Conservation (phyloP, 2,113 vertebrate species). For the Pogona vitticeps region DNA sequence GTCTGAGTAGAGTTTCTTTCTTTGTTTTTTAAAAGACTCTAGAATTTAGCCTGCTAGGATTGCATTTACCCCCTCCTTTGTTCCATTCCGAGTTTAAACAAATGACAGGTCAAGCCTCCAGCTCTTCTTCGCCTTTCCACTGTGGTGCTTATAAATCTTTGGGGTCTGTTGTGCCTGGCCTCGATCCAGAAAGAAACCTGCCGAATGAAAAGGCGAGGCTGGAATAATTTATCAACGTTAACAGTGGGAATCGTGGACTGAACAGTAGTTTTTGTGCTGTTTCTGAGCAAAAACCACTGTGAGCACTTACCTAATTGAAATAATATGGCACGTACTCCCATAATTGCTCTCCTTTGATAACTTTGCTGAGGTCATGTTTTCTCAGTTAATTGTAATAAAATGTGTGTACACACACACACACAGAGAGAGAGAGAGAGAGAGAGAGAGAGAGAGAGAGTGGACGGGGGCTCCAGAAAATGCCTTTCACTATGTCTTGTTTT, state of each 20-base stretch:
- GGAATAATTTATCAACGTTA: slow-evolving; percentile 83
- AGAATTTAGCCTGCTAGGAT: neutral
- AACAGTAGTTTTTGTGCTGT: slow-evolving; percentile 79
- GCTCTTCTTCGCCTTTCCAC: slow-evolving; percentile 69
- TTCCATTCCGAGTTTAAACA: slow-evolving; percentile 45
- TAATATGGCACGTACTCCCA: slow-evolving; percentile 76
- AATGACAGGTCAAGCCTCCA: slow-evolving; percentile 50
- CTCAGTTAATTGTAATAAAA: slow-evolving; percentile 76
- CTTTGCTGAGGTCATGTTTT: slow-evolving; percentile 76
- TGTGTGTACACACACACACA: neutral
- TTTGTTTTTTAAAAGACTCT: neutral
- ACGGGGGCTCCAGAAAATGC: slow-evolving; percentile 61
- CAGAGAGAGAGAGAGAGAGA: neutral
- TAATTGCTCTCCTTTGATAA: slow-evolving; percentile 76
- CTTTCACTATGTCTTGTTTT: slow-evolving; percentile 66
- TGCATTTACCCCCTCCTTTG: slow-evolving; percentile 26
- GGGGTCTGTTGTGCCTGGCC: slow-evolving; percentile 80
- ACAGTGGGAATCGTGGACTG: slow-evolving; percentile 73
- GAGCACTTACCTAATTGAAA: slow-evolving; percentile 78
- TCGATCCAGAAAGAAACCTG: slow-evolving; percentile 76
- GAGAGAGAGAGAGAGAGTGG: slow-evolving; percentile 39
- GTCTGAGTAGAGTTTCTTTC: neutral
- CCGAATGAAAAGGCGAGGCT: slow-evolving; percentile 70
- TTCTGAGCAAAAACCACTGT: slow-evolving; percentile 72
- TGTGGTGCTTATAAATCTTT: slow-evolving; percentile 76